These are phyloP conservation scores for Gobius niger DNA, from an alignment of 2,113 vertebrate genomes.

Conservation along the genomic window DNA sequence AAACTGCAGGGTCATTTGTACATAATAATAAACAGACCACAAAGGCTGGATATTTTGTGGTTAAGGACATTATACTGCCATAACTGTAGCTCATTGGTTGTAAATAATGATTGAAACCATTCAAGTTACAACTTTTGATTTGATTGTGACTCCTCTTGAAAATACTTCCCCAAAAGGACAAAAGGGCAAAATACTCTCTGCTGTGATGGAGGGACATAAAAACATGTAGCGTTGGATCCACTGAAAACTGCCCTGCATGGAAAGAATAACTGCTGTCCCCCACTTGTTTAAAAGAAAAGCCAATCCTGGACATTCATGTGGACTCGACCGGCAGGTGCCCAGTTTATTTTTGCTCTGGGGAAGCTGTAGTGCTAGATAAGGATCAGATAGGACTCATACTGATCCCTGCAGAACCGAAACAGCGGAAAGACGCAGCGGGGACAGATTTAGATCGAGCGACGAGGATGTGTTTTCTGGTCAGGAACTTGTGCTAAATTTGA, in stretches of 20 bases:
- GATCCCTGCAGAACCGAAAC: constrained; percentile 43
- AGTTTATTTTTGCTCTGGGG: constrained; percentile 2
- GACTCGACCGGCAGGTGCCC: not conserved
- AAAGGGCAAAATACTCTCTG: no score
- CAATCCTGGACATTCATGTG: not conserved
- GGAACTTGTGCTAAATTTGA: constrained; percentile 81
- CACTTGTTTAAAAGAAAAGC: not conserved
- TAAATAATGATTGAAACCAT: no score
- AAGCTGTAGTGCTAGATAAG: not conserved
- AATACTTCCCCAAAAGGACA: no score
- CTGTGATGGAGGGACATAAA: no score
- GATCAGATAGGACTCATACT: not conserved
- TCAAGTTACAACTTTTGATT: no score
- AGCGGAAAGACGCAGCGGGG: constrained; percentile 63
- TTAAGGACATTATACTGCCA: no score
- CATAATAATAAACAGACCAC: no score
- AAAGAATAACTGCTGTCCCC: not conserved
- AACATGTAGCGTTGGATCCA: not conserved
- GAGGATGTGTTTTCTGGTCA: constrained; percentile 82
- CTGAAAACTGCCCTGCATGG: not conserved
- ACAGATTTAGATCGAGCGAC: constrained; percentile 80
- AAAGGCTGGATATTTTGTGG: no score
- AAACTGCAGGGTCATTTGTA: no score
- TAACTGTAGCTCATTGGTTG: no score
- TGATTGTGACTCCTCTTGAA: no score